phyloP scores from a whole-genome alignment of 1,140 invertebrate species.

The Cecropterus lyciades region DNA sequence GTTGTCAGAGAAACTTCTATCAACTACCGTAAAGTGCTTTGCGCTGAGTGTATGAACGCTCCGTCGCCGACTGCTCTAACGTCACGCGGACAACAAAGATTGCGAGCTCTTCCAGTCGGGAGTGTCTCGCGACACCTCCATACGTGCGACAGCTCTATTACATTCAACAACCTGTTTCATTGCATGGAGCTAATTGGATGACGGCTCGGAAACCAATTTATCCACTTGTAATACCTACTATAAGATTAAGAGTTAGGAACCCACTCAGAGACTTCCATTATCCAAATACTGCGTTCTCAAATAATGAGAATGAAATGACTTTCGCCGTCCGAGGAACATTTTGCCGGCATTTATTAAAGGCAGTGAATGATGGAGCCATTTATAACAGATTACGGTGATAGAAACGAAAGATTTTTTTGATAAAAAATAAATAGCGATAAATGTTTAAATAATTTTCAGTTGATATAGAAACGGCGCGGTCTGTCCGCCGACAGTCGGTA shows the following conservation, averaged over 20 bases:
- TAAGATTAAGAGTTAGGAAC: conserved; percentile 25
- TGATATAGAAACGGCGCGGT: neutral
- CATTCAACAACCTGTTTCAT: conserved; percentile 8
- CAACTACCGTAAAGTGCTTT: neutral
- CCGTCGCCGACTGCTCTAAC: neutral
- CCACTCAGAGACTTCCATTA: conserved; percentile 10
- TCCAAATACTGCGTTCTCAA: conserved; percentile 5
- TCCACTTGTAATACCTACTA: conserved; percentile 3
- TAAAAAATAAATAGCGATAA: neutral
- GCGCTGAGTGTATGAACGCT: neutral
- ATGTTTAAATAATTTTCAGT: conserved; percentile 10
- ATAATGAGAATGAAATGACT: conserved; percentile 21
- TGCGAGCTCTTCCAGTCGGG: neutral
- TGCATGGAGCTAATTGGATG: conserved; percentile 16
- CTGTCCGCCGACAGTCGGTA: conserved; percentile 7
- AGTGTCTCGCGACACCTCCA: neutral
- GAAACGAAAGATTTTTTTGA: conserved; percentile 14
- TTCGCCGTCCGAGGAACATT: conserved; percentile 19
- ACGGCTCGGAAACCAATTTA: conserved; percentile 5
- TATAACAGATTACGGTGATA: conserved; percentile 29
- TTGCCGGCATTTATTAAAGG: conserved; percentile 25
- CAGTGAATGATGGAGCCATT: conserved; percentile 28
- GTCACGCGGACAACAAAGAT: neutral
- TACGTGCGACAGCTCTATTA: conserved; percentile 12
- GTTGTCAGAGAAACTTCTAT: too few species aligned